A percentile compares a stretch with the other conserved stretches of the same genome.
These are phyloP conservation scores for Rhinogobio ventralis DNA, from an alignment of 2,797 vertebrate genomes.

Conservation along the genomic window DNA sequence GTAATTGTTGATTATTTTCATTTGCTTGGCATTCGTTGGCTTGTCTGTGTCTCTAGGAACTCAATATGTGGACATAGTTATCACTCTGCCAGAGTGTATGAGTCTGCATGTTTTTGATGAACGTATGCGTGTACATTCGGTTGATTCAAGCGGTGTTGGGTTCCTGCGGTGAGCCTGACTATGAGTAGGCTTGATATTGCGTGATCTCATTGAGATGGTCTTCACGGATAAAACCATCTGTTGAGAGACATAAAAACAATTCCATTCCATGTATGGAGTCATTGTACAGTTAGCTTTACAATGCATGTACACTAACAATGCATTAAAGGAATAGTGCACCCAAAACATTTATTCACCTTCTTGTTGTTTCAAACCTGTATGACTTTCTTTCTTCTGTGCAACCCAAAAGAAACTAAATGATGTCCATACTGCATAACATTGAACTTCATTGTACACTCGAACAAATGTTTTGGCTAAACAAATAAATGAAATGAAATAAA, in stretches of 20 bases:
- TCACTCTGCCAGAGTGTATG: slow-evolving; percentile 2
- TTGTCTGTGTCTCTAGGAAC: slow-evolving; percentile 12
- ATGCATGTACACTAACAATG: slow-evolving; percentile 7
- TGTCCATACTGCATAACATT: not conserved
- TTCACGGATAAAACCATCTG: not conserved
- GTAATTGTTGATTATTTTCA: slow-evolving; percentile 43
- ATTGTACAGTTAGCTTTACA: slow-evolving; percentile 1
- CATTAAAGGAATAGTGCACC: not conserved
- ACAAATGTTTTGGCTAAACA: not conserved
- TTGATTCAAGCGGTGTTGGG: slow-evolving; percentile 36
- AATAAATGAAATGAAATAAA: not conserved
- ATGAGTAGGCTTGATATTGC: slow-evolving; percentile 21
- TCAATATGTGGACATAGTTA: not conserved
- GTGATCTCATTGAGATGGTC: slow-evolving; percentile 30
- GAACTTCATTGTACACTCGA: not conserved
- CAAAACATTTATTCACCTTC: not conserved
- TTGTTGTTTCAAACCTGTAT: not conserved
- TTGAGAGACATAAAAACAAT: slow-evolving; percentile 30
- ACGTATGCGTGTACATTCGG: slow-evolving; percentile 2
- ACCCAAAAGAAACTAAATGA: not conserved
- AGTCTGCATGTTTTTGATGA: slow-evolving; percentile 24
- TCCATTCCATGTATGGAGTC: slow-evolving; percentile 14
- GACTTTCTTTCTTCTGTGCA: not conserved
- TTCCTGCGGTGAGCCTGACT: slow-evolving; percentile 45
- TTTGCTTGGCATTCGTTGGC: slow-evolving; percentile 27